These are phyloP conservation scores for Menura novaehollandiae DNA, from an alignment of 2,113 vertebrate species.

Conservation along the genomic window DNA sequence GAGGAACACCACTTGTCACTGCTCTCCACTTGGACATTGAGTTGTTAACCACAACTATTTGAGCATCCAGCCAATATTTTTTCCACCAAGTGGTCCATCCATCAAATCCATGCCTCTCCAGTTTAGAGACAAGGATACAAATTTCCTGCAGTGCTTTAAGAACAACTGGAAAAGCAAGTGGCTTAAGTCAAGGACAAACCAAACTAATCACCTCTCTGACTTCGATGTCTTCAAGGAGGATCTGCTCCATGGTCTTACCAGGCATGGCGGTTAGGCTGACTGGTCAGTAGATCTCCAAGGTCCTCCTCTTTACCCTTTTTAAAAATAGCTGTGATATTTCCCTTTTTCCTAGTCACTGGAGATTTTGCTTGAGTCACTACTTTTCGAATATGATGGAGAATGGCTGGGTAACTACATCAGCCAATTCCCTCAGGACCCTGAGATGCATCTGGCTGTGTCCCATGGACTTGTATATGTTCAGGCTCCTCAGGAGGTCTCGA, in stretches of 20 bases:
- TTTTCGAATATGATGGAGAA: neutral
- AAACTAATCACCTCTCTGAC: neutral
- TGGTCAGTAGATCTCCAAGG: neutral
- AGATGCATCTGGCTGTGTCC: neutral
- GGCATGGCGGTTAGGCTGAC: neutral
- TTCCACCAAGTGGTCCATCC: neutral
- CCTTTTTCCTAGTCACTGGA: neutral
- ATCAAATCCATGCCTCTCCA: neutral
- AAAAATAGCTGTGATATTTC: neutral
- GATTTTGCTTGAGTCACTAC: neutral
- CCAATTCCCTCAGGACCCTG: neutral
- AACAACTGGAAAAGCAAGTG: too few relatives aligned
- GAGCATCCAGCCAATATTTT: neutral
- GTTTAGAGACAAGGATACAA: neutral
- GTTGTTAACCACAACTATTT: neutral
- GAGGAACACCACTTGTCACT: neutral
- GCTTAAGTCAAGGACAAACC: too few relatives aligned
- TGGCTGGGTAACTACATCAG: neutral
- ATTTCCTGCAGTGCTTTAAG: too few relatives aligned
- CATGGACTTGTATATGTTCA: neutral
- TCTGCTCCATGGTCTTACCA: neutral
- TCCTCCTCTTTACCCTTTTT: neutral
- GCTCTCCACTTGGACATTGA: neutral
- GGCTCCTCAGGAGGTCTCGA: accelerated
- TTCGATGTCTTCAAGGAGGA: neutral